Conservation (phyloP, 2,797 vertebrate species). For the Mus spretus region DNA sequence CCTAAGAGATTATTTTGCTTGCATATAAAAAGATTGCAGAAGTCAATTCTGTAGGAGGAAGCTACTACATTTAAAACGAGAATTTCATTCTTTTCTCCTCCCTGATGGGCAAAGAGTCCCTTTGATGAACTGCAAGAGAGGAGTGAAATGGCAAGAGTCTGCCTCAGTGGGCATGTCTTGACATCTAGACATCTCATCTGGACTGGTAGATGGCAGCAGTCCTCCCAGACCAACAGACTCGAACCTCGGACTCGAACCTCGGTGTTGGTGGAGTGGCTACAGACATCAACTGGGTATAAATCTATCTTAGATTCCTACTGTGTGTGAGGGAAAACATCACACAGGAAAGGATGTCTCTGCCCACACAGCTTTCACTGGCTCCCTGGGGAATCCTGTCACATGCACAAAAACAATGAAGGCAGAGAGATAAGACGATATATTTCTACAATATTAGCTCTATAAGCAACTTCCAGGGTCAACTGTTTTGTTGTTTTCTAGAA, state of each 20-base stretch:
- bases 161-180: too few species aligned
- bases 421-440: background rate
- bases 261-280: background rate
- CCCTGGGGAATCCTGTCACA: background rate
- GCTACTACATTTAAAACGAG: conserved; percentile 6
- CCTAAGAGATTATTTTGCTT: background rate
- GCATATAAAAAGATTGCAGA: conserved; percentile 9
- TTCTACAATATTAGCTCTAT: conserved; percentile 37
- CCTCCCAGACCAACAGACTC: background rate
- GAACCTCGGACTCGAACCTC: background rate
- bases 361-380: background rate
- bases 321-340: background rate
- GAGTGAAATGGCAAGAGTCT: background rate
- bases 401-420: background rate
- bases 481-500: background rate
- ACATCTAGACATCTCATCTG: background rate
- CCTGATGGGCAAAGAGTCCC: background rate
- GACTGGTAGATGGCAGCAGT: background rate
- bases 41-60: background rate
- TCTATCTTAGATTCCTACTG: background rate
- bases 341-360: background rate
- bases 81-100: background rate
- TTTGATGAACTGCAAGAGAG: background rate
- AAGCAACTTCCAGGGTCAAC: background rate
- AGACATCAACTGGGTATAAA: background rate